phyloP scores from a whole-genome alignment of 2,797 vertebrate species.

The Cheirogaleus major region DNA sequence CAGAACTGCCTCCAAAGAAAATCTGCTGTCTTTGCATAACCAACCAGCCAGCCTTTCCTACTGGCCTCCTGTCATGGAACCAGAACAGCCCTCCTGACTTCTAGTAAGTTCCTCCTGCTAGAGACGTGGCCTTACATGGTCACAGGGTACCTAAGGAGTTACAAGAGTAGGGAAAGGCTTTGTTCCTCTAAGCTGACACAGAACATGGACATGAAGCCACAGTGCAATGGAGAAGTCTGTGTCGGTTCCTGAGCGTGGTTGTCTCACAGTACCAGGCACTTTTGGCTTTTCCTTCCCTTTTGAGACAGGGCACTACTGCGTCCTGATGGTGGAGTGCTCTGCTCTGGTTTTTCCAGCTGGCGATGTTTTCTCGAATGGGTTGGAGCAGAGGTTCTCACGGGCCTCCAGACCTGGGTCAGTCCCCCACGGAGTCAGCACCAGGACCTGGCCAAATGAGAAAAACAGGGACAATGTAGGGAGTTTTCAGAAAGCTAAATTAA shows the following conservation, averaged over 20 bases:
- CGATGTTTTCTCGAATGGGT: constrained; percentile 17
- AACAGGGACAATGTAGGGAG: constrained; percentile 4
- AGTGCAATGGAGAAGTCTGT: constrained; percentile 5
- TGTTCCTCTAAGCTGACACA: background rate
- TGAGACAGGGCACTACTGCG: background rate
- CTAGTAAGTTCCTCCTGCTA: background rate
- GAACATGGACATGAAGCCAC: background rate
- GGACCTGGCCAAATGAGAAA: background rate
- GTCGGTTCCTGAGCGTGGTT: background rate
- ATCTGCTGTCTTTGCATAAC: background rate
- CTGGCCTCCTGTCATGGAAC: background rate
- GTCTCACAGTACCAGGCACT: background rate
- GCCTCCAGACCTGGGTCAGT: background rate
- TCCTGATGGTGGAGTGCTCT: background rate
- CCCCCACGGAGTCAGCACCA: background rate
- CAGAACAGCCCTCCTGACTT: background rate
- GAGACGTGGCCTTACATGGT: background rate
- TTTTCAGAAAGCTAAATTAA: constrained; percentile 53
- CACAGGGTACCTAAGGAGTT: background rate
- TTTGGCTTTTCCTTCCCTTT: constrained; percentile 57
- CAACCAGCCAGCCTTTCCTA: background rate
- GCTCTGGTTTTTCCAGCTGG: constrained; percentile 4
- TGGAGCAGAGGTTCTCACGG: background rate
- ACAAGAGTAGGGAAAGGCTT: background rate
- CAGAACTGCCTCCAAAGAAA: background rate